Evolutionary conservation across 2,888 invertebrate species (phyloP).

Genomic region (Drosophila nigricruria): DNA sequence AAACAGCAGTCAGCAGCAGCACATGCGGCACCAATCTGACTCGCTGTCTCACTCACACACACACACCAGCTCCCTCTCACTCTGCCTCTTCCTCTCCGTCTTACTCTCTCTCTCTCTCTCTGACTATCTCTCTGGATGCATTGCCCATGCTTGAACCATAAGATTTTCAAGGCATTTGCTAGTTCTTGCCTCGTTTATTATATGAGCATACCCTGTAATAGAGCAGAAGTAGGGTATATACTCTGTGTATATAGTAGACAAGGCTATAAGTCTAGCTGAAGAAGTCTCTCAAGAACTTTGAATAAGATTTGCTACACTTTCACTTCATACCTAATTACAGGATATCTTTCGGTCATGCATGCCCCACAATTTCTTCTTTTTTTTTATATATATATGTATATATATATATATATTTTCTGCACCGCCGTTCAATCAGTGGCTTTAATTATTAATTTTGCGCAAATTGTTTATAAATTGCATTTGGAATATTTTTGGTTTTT

Average conservation of each 20-base stretch:
- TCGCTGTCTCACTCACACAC: not conserved
- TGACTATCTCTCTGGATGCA: not conserved
- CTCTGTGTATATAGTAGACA: not conserved
- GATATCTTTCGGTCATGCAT: not conserved
- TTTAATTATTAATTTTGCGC: constrained; percentile 22
- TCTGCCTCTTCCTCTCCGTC: not conserved
- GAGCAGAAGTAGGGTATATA: not conserved
- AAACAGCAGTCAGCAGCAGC: constrained; percentile 24
- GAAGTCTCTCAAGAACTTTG: not conserved
- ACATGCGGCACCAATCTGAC: constrained; percentile 1
- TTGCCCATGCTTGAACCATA: not conserved
- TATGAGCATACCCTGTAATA: not conserved
- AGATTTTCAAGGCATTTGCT: constrained; percentile 1
- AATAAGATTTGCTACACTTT: too few relatives aligned
- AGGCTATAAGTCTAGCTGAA: not conserved
- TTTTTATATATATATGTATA: too few relatives aligned
- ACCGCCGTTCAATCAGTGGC: constrained; percentile 16
- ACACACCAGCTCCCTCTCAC: not conserved
- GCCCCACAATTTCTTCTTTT: not conserved
- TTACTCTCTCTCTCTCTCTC: not conserved
- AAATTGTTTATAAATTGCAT: constrained; percentile 28
- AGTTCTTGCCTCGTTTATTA: not conserved
- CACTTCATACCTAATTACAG: not conserved
- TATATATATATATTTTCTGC: not conserved
- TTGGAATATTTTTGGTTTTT: constrained; percentile 18